These are phyloP conservation scores for Nanger granti DNA, from an alignment of 2,113 vertebrate genomes.

Conservation along the genomic window DNA sequence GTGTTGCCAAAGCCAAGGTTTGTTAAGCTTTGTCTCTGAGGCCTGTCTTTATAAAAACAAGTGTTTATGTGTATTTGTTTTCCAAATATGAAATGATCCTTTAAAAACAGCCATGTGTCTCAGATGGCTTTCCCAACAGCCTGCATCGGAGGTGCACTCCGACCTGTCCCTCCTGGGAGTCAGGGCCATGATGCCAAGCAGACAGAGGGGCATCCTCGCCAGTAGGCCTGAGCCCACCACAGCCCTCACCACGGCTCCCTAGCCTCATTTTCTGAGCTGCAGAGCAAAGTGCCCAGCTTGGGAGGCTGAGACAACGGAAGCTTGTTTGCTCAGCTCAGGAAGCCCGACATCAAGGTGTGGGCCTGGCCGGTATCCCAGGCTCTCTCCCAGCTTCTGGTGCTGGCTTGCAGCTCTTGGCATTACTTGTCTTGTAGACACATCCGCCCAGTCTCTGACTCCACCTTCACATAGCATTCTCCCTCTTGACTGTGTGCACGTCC, in stretches of 20 bases:
- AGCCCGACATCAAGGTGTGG: background rate
- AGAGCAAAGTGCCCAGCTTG: background rate
- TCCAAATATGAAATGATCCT: background rate
- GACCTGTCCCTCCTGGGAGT: no score
- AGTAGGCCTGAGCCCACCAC: background rate
- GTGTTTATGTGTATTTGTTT: background rate
- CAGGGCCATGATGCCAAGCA: background rate
- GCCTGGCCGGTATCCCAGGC: background rate
- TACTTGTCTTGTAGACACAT: background rate
- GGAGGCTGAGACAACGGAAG: background rate
- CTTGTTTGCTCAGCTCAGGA: background rate
- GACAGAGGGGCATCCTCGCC: background rate
- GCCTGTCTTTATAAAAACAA: background rate
- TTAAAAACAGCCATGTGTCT: background rate
- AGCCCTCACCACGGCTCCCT: background rate
- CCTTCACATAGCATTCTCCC: background rate
- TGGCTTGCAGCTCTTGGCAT: background rate
- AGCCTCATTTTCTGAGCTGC: background rate
- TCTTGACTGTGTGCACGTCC: background rate
- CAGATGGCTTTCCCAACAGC: background rate
- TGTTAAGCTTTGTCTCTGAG: background rate
- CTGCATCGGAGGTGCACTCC: accelerated
- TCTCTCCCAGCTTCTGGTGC: background rate
- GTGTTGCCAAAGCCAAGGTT: background rate
- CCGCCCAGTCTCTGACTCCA: background rate